Conservation (phyloP, 2,113 vertebrate genomes). For the Atractosteus spatula region DNA sequence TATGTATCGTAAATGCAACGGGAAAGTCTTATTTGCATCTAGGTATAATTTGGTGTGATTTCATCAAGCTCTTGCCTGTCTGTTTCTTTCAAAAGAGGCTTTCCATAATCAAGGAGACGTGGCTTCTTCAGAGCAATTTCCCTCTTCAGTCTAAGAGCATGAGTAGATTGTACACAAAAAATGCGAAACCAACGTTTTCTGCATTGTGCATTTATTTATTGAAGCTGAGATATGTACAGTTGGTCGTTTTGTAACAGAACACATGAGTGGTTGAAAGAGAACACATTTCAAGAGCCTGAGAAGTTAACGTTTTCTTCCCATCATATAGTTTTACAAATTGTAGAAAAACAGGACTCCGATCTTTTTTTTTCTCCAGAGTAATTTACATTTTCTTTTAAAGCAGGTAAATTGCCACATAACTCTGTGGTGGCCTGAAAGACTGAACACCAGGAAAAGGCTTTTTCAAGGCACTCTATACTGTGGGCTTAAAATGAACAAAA, state of each 20-base stretch:
- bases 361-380: conserved; percentile 1
- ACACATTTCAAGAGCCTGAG: conserved; percentile 10
- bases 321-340: conserved; percentile 33
- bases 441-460: conserved; percentile 19
- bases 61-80: too few relatives aligned
- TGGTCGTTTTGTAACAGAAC: neutral
- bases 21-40: too few relatives aligned
- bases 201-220: conserved; percentile 55
- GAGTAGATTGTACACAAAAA: neutral
- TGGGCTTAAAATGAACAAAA: conserved; percentile 19
- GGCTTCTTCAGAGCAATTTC: neutral
- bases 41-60: too few relatives aligned
- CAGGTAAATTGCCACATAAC: conserved; percentile 15
- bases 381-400: neutral
- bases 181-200: conserved; percentile 12
- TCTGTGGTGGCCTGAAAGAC: conserved; percentile 31
- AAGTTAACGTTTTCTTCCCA: conserved; percentile 15
- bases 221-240: conserved; percentile 42
- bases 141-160: too few relatives aligned
- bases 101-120: too few relatives aligned
- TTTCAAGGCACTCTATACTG: conserved; percentile 59
- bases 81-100: too few relatives aligned
- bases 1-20: too few relatives aligned
- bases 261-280: too few relatives aligned
- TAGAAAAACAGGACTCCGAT: conserved; percentile 30